Evolutionary conservation across 23 tunicate species (phyloP).

Genomic region (Styela plicata): DNA sequence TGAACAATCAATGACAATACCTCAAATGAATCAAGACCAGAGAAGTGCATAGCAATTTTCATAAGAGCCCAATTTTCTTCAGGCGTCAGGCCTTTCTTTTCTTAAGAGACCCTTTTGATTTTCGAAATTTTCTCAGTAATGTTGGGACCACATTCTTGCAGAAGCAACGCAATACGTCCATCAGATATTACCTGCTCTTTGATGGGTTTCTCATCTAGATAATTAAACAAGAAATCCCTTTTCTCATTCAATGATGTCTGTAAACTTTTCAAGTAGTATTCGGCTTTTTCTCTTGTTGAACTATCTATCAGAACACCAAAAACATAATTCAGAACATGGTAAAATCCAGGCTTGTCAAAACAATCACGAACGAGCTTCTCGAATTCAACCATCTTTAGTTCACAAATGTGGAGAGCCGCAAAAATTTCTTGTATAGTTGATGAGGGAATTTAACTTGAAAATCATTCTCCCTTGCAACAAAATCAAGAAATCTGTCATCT

Average conservation of each 20-base stretch:
- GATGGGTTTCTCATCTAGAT: background rate
- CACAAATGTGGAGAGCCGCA: background rate
- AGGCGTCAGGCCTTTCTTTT: too few relatives aligned
- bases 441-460: background rate
- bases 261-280: background rate
- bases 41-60: too few relatives aligned
- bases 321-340: background rate
- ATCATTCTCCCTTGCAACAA: background rate
- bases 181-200: background rate
- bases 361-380: background rate
- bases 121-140: background rate
- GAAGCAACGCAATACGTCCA: background rate
- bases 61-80: too few relatives aligned
- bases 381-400: background rate
- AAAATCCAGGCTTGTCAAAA: background rate
- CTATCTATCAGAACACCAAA: background rate
- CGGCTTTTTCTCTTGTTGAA: background rate
- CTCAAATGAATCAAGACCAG: too few relatives aligned
- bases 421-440: constrained; percentile 3
- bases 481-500: background rate
- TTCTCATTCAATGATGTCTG: too few relatives aligned
- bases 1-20: too few relatives aligned
- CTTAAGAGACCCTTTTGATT: too few relatives aligned
- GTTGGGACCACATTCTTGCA: background rate
- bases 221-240: background rate